These are phyloP conservation scores for Ara ararauna DNA, from an alignment of 2,797 vertebrate genomes.

Conservation along the genomic window DNA sequence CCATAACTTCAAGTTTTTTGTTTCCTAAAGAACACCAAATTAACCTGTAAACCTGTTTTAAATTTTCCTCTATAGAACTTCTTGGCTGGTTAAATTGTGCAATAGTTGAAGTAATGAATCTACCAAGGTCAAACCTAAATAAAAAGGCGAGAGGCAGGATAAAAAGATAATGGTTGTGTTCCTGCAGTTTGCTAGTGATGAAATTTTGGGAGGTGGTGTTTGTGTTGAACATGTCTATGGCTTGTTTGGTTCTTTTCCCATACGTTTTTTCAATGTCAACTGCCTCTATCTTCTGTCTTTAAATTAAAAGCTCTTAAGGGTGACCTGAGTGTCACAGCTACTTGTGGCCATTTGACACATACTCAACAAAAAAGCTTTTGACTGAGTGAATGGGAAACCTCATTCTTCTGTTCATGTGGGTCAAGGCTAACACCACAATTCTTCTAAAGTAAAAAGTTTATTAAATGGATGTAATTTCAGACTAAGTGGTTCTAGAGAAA, in stretches of 20 bases:
- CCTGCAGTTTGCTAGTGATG: background rate
- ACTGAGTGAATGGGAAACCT: constrained; percentile 17
- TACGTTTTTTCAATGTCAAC: background rate
- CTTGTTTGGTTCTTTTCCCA: background rate
- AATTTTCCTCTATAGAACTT: background rate
- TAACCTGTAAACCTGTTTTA: background rate
- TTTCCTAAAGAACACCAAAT: background rate
- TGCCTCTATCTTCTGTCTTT: constrained; percentile 20
- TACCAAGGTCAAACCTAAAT: background rate
- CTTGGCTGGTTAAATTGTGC: background rate
- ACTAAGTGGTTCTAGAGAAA: constrained; percentile 17
- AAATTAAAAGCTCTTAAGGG: constrained; percentile 41
- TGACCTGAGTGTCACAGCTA: constrained; percentile 47
- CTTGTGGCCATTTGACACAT: constrained; percentile 45
- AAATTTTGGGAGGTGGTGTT: background rate
- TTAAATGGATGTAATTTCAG: background rate
- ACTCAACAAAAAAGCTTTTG: constrained; percentile 34
- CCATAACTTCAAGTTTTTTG: background rate
- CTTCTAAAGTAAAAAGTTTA: background rate
- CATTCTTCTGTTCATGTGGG: background rate
- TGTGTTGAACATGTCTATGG: background rate
- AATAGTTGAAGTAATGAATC: background rate
- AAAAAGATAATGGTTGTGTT: background rate
- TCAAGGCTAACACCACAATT: constrained; percentile 12
- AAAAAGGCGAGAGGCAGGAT: constrained; percentile 4